Percentiles rank a stretch among this genome's conserved stretches.
Evolutionary conservation across 2,888 invertebrate species (phyloP).

Genomic region (Tachina lurida): DNA sequence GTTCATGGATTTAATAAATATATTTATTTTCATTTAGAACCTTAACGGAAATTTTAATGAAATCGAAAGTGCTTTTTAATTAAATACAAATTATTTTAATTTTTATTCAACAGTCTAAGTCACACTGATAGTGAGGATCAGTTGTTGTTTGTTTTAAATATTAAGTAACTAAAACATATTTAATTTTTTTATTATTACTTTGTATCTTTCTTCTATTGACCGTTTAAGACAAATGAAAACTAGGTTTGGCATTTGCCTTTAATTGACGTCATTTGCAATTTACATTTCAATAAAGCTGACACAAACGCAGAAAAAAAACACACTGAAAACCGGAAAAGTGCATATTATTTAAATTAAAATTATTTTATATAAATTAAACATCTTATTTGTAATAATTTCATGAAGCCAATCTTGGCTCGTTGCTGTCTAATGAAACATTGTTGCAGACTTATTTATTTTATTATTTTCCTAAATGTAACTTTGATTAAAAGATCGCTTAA

Average conservation of each 20-base stretch:
- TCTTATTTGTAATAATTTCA: constrained; percentile 50
- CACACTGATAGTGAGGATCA: neutral
- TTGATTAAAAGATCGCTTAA: constrained; percentile 14
- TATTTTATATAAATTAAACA: constrained; percentile 41
- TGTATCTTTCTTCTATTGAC: constrained; percentile 35
- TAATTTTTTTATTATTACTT: neutral
- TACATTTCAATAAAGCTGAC: constrained; percentile 37
- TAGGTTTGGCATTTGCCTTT: constrained; percentile 58
- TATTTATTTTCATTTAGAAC: constrained; percentile 15
- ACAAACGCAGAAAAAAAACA: neutral
- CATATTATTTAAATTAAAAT: constrained; percentile 29
- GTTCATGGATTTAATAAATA: constrained; percentile 4
- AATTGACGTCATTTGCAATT: constrained; percentile 60
- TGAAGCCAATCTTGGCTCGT: constrained; percentile 26
- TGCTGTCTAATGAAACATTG: constrained; percentile 17
- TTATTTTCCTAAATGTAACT: constrained; percentile 11
- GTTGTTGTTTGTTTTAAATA: neutral
- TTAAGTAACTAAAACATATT: constrained; percentile 33
- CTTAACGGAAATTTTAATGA: constrained; percentile 47
- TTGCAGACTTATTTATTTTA: constrained; percentile 7
- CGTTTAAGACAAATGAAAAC: constrained; percentile 47
- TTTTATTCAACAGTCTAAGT: constrained; percentile 7
- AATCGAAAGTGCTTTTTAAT: constrained; percentile 65
- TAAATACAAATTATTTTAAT: constrained; percentile 22
- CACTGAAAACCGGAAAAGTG: neutral